A percentile compares a stretch with the other conserved stretches of the same genome.
phyloP scores from a whole-genome alignment of 2,888 invertebrate genomes.

The Lepidochrysops patricia region DNA sequence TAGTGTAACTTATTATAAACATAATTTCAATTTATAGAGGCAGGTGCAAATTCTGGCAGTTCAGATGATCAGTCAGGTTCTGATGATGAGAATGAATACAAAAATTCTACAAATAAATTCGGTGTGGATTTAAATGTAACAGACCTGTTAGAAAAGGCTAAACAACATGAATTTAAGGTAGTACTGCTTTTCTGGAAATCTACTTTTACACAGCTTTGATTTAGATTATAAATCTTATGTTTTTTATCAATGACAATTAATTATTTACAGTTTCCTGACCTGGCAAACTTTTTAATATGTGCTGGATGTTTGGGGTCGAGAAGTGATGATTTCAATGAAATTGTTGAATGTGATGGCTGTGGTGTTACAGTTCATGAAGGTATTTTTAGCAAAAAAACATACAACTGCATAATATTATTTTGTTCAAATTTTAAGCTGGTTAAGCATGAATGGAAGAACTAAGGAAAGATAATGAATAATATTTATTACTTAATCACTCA shows the following conservation, averaged over 20 bases:
- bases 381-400: conserved; percentile 32
- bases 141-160: conserved; percentile 56
- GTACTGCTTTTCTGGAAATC: neutral
- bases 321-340: conserved; percentile 95
- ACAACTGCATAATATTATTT: too few relatives aligned
- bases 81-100: conserved; percentile 50
- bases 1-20: neutral
- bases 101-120: conserved; percentile 47
- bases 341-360: conserved; percentile 97
- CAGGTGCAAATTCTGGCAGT: conserved; percentile 40
- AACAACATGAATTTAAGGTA: conserved; percentile 63
- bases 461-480: too few relatives aligned
- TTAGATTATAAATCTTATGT: neutral
- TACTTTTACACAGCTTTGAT: too few relatives aligned
- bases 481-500: too few relatives aligned
- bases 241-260: neutral
- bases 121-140: conserved; percentile 51
- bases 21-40: conserved; percentile 31
- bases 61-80: conserved; percentile 60
- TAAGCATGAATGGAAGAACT: too few relatives aligned
- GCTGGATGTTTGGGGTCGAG: conserved; percentile 94
- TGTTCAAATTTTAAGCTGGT: too few relatives aligned
- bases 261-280: conserved; percentile 50
- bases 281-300: conserved; percentile 87
- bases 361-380: conserved; percentile 97